These are phyloP conservation scores for Tupaia chinensis DNA, from an alignment of 2,113 vertebrate species.

Conservation along the genomic window DNA sequence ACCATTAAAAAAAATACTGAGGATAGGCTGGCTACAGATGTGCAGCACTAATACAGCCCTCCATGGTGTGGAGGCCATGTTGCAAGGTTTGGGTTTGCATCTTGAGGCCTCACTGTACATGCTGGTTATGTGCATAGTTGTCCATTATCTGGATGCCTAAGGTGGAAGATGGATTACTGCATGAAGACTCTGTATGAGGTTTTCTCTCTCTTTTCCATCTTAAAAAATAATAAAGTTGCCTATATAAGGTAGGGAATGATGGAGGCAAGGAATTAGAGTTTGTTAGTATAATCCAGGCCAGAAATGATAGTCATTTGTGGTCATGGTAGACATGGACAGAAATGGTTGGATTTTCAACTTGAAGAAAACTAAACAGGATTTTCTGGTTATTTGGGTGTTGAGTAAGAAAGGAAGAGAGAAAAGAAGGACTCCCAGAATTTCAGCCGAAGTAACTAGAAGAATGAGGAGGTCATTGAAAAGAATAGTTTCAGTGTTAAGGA, in stretches of 20 bases:
- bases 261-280: not conserved
- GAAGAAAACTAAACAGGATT: constrained; percentile 9
- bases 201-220: too few relatives aligned
- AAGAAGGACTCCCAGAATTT: not conserved
- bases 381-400: constrained; percentile 4
- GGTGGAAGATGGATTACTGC: too few relatives aligned
- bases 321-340: not conserved
- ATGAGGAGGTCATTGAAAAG: not conserved
- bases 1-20: too few relatives aligned
- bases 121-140: too few relatives aligned
- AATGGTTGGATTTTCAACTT: not conserved
- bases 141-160: too few relatives aligned
- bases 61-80: too few relatives aligned
- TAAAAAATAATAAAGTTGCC: not conserved
- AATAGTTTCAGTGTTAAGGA: not conserved
- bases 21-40: too few relatives aligned
- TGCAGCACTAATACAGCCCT: too few relatives aligned
- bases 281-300: not conserved
- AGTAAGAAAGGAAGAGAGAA: not conserved
- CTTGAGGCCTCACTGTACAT: too few relatives aligned
- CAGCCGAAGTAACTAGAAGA: not conserved
- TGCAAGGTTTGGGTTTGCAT: too few relatives aligned
- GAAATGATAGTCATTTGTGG: not conserved
- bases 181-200: too few relatives aligned
- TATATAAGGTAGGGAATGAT: not conserved